These are phyloP conservation scores for Istiophorus platypterus DNA, from an alignment of 2,113 vertebrate species.

Conservation along the genomic window DNA sequence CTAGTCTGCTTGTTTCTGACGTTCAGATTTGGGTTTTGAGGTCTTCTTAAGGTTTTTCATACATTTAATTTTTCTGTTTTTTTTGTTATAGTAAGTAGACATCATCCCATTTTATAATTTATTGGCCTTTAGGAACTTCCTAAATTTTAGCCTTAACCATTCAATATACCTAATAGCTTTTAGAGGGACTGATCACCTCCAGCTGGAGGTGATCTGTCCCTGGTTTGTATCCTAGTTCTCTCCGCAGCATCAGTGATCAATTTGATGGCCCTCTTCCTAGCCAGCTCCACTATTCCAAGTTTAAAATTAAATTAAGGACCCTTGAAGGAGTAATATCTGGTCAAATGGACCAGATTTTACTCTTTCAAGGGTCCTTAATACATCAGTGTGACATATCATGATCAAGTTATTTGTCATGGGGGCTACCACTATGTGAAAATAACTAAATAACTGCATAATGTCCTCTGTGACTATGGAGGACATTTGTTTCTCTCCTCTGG, in stretches of 20 bases:
- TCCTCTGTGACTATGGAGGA: neutral
- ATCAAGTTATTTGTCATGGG: neutral
- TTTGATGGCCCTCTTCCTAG: no score
- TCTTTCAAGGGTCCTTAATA: no score
- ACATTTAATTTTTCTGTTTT: neutral
- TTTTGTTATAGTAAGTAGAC: no score
- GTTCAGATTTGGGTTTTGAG: neutral
- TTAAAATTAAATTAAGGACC: no score
- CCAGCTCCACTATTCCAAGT: no score
- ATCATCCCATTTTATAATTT: neutral
- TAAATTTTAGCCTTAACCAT: neutral
- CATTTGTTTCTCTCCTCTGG: neutral
- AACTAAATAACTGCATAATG: neutral
- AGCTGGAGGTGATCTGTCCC: no score
- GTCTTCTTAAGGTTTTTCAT: no score
- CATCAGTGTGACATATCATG: neutral
- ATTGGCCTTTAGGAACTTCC: neutral
- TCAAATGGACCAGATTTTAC: no score
- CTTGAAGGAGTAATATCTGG: no score
- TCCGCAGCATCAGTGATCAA: no score
- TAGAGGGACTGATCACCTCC: no score
- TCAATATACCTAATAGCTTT: neutral
- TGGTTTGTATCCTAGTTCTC: no score
- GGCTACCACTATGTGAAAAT: neutral
- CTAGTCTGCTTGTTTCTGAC: neutral